Evolutionary conservation across 2,113 vertebrate species (phyloP).

Genomic region (Phocoena phocoena): DNA sequence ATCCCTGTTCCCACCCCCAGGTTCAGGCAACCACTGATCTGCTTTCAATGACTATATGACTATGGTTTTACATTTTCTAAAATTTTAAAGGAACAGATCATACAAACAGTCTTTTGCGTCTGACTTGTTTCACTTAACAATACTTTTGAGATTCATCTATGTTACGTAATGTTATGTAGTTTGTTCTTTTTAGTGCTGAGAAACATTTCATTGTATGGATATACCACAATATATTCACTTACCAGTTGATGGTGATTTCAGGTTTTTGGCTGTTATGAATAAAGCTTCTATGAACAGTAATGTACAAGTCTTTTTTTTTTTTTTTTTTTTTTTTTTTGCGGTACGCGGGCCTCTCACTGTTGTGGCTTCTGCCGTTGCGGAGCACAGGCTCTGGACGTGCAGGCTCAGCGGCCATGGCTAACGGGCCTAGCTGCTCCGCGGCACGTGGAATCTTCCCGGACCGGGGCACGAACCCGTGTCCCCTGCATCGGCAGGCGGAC

Average conservation of each 20-base stretch:
- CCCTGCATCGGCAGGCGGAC: no score
- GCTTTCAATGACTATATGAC: neutral
- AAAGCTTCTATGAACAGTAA: neutral
- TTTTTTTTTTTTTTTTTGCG: neutral
- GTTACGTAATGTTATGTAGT: neutral
- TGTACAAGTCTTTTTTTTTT: neutral
- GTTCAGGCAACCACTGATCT: neutral
- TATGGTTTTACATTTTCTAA: neutral
- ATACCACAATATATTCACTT: neutral
- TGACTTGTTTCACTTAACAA: neutral
- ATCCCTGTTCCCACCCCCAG: neutral
- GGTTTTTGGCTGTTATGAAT: neutral
- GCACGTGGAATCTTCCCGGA: no score
- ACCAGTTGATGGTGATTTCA: neutral
- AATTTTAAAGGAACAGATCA: neutral
- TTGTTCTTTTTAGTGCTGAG: neutral
- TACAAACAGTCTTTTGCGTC: neutral
- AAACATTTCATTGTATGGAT: neutral
- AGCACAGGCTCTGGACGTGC: no score
- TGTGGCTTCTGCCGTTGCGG: no score
- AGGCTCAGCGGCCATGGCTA: no score
- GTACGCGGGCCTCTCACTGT: no score
- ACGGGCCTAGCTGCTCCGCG: rapidly evolving
- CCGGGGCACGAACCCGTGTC: no score
- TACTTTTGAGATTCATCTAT: neutral